Evolutionary conservation across 2,113 vertebrate species (phyloP).

Genomic region (Caracal caracal): DNA sequence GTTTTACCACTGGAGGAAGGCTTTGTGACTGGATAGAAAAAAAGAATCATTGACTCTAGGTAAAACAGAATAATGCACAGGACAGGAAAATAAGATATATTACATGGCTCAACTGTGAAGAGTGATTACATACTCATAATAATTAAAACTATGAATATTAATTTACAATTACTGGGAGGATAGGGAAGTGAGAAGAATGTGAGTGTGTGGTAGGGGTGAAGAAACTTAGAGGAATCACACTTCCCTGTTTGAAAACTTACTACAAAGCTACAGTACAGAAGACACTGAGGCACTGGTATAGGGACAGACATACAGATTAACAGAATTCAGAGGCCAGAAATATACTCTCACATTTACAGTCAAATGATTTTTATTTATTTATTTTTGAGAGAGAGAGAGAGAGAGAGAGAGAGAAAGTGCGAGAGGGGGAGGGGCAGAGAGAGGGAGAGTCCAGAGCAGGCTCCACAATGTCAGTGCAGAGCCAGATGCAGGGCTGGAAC

Average conservation of each 20-base stretch:
- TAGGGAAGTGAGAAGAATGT: not conserved
- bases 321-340: not conserved
- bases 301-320: not conserved
- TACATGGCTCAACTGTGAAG: not conserved
- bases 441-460: too few relatives aligned
- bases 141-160: not conserved
- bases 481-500: too few relatives aligned
- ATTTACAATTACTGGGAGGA: not conserved
- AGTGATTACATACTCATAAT: not conserved
- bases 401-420: too few relatives aligned
- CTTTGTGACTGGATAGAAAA: not conserved
- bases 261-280: not conserved
- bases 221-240: not conserved
- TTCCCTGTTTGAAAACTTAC: not conserved
- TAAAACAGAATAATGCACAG: not conserved
- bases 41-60: not conserved
- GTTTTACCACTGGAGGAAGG: not conserved
- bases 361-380: not conserved
- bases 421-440: too few relatives aligned
- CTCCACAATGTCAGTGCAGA: too few relatives aligned
- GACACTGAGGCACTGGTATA: not conserved
- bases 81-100: not conserved
- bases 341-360: not conserved
- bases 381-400: too few relatives aligned
- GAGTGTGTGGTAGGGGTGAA: not conserved